Percentiles rank a stretch among this genome's conserved stretches.
Evolutionary conservation across 1,140 invertebrate genomes (phyloP).

Genomic region (Drosophila paulistorum): DNA sequence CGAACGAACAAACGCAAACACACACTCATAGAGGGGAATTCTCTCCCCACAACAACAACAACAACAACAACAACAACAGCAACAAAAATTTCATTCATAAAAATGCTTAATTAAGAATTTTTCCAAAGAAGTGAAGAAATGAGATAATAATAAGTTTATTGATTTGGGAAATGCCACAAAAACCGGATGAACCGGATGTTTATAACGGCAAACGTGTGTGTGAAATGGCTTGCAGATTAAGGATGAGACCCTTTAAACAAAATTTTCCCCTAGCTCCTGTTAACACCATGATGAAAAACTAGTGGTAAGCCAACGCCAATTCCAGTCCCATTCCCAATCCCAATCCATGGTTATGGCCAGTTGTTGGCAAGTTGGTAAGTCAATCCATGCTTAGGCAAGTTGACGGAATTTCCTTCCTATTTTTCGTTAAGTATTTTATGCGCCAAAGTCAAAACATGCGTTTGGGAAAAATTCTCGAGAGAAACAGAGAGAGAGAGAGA

Average conservation of each 20-base stretch:
- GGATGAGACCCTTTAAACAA: slow-evolving; percentile 18
- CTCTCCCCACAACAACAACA: too few relatives aligned
- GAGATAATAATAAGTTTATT: slow-evolving; percentile 76
- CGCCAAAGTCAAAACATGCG: slow-evolving; percentile 79
- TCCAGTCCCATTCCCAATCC: too few relatives aligned
- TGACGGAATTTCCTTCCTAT: slow-evolving; percentile 52
- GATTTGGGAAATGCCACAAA: slow-evolving; percentile 77
- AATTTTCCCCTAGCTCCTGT: too few relatives aligned
- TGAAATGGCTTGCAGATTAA: slow-evolving; percentile 67
- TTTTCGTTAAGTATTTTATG: slow-evolving; percentile 8
- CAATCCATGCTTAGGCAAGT: slow-evolving; percentile 68
- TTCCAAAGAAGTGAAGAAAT: slow-evolving; percentile 65
- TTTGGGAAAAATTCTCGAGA: slow-evolving; percentile 38
- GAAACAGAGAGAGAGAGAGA: slow-evolving; percentile 10
- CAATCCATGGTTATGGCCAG: background rate
- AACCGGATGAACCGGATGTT: slow-evolving; percentile 78
- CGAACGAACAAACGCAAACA: background rate
- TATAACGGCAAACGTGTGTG: slow-evolving; percentile 69
- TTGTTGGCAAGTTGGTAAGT: slow-evolving; percentile 77
- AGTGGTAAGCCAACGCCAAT: background rate
- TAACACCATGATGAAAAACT: background rate
- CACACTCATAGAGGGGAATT: background rate
- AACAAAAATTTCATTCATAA: slow-evolving; percentile 63
- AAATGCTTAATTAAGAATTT: slow-evolving; percentile 75
- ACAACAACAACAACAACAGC: background rate